Conservation (phyloP, 2,797 vertebrate genomes). For the Sebastes taczanowskii region DNA sequence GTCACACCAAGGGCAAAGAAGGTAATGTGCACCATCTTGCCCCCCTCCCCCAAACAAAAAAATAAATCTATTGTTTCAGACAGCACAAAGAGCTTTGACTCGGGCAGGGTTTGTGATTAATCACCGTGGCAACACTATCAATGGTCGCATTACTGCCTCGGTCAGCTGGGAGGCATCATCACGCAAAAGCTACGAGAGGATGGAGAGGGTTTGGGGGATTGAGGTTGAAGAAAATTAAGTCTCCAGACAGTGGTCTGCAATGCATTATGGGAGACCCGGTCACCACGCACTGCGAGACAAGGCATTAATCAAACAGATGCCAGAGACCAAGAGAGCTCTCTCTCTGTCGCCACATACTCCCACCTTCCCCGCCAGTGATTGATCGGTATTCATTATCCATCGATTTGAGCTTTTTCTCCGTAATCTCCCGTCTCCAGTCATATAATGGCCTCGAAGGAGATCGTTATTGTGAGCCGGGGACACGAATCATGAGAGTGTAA, state of each 20-base stretch:
- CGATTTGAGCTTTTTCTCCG: conserved; percentile 67
- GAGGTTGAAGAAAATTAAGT: conserved; percentile 68
- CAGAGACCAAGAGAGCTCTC: conserved; percentile 58
- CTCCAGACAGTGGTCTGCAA: conserved; percentile 72
- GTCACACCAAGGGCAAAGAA: conserved; percentile 36
- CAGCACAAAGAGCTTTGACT: conserved; percentile 35
- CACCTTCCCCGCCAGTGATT: conserved; percentile 58
- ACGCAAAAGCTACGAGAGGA: conserved; percentile 36
- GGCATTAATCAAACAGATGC: conserved; percentile 78
- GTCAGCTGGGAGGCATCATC: conserved; percentile 67
- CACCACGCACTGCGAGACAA: conserved; percentile 49
- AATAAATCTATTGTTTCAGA: conserved; percentile 37
- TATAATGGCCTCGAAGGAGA: conserved; percentile 58
- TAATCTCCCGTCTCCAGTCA: conserved; percentile 62
- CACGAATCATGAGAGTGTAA: conserved; percentile 25
- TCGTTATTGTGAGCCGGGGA: conserved; percentile 51
- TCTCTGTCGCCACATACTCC: conserved; percentile 60
- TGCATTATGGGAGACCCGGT: conserved; percentile 71
- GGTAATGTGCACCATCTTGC: neutral
- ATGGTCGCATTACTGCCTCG: conserved; percentile 58
- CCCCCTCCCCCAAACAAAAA: neutral
- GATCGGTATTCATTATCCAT: conserved; percentile 78
- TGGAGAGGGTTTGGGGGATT: conserved; percentile 49
- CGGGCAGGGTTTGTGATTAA: conserved; percentile 66
- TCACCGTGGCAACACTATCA: conserved; percentile 69